Conservation (phyloP, 2,113 vertebrate species). For the Chionomys nivalis region DNA sequence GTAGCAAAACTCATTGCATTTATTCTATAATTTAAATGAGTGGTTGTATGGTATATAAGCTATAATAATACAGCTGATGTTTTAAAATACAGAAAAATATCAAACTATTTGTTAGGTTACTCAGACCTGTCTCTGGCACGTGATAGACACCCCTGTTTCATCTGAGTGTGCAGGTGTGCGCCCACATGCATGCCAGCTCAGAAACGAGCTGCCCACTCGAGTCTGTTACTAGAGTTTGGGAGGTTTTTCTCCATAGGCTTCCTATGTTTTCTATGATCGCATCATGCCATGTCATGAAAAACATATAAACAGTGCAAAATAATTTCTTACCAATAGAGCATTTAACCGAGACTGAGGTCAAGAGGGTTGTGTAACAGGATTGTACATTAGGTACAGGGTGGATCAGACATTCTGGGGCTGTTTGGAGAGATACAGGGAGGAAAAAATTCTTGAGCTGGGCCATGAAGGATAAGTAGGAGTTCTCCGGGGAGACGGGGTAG, state of each 20-base stretch:
- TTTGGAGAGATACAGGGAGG: not conserved
- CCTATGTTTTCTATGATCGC: not conserved
- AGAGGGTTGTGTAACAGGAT: not conserved
- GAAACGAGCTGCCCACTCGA: not conserved
- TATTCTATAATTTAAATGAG: not conserved
- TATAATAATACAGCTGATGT: not conserved
- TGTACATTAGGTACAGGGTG: not conserved
- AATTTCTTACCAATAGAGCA: not conserved
- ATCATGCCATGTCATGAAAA: not conserved
- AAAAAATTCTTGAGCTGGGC: not conserved
- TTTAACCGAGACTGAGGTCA: not conserved
- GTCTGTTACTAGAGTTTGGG: no score
- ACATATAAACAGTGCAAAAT: not conserved
- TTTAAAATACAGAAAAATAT: not conserved
- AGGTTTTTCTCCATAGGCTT: not conserved
- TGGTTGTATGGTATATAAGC: not conserved
- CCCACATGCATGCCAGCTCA: not conserved
- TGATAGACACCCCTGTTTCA: not conserved
- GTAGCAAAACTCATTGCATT: not conserved
- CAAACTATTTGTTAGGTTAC: not conserved
- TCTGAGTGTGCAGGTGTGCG: no score
- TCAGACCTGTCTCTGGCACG: not conserved
- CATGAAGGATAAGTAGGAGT: not conserved
- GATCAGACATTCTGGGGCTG: not conserved
- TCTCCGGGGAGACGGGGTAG: not conserved